Percentiles rank a stretch among this genome's conserved stretches.
These are phyloP conservation scores for Aselliscus stoliczkanus DNA, from an alignment of 2,797 vertebrate species.

Conservation along the genomic window DNA sequence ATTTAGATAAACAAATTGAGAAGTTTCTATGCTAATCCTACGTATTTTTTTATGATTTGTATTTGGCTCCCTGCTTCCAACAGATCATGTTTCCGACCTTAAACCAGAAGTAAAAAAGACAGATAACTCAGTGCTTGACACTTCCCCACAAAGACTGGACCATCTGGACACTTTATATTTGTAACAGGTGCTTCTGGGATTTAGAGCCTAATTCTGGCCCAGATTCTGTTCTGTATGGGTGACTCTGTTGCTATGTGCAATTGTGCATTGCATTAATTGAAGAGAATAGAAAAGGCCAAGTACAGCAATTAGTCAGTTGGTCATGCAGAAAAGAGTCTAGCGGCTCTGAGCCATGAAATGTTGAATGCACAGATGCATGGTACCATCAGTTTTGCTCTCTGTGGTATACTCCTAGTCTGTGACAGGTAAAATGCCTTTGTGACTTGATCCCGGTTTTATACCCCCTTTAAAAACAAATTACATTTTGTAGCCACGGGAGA, in stretches of 20 bases:
- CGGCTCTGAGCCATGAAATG: slow-evolving; percentile 81
- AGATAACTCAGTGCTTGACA: slow-evolving; percentile 83
- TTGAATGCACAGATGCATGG: slow-evolving; percentile 83
- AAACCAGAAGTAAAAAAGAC: slow-evolving; percentile 78
- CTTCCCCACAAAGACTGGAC: slow-evolving; percentile 77
- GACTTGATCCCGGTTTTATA: slow-evolving; percentile 76
- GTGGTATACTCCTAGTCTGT: slow-evolving; percentile 75
- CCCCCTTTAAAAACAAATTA: slow-evolving; percentile 76
- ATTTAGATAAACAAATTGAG: slow-evolving; percentile 72
- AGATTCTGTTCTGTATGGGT: slow-evolving; percentile 81
- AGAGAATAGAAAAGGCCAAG: slow-evolving; percentile 83
- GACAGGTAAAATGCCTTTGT: slow-evolving; percentile 81
- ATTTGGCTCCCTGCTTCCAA: slow-evolving; percentile 67
- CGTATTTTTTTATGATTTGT: background rate
- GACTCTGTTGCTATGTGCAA: slow-evolving; percentile 82
- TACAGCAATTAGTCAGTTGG: slow-evolving; percentile 87
- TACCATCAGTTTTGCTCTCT: slow-evolving; percentile 78
- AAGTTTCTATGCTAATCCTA: slow-evolving; percentile 52
- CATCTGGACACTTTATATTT: slow-evolving; percentile 84
- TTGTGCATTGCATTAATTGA: slow-evolving; percentile 86
- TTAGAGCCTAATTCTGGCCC: slow-evolving; percentile 82
- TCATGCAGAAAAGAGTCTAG: slow-evolving; percentile 85
- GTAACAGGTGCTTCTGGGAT: slow-evolving; percentile 86
- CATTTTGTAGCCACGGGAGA: slow-evolving; percentile 66
- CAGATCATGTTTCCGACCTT: slow-evolving; percentile 79